Evolutionary conservation across 2,888 invertebrate genomes (phyloP).

Genomic region (Drosophila anomelani): DNA sequence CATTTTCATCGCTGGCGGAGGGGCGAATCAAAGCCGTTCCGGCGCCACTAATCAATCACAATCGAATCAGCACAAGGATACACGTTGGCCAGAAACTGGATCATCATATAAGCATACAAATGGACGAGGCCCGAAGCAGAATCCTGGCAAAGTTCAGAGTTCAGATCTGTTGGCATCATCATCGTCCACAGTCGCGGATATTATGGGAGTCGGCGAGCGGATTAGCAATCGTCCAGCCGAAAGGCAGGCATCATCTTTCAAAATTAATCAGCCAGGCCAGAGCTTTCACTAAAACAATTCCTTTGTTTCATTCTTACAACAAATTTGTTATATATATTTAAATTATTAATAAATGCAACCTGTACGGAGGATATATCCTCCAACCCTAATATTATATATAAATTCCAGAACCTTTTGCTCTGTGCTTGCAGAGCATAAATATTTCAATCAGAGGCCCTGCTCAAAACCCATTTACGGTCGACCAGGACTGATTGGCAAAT

Average conservation of each 20-base stretch:
- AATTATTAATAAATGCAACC: too few relatives aligned
- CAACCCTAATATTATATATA: too few relatives aligned
- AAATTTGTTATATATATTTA: too few relatives aligned
- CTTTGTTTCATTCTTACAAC: too few relatives aligned
- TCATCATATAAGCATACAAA: background rate
- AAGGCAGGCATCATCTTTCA: background rate
- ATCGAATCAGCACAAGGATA: background rate
- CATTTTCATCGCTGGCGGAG: background rate
- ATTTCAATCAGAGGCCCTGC: constrained; percentile 1
- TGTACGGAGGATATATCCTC: too few relatives aligned
- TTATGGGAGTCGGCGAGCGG: background rate
- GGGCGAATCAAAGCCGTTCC: background rate
- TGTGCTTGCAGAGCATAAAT: background rate
- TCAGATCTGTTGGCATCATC: too few relatives aligned
- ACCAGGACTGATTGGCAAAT: constrained; percentile 21
- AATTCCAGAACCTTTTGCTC: too few relatives aligned
- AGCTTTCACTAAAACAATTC: too few relatives aligned
- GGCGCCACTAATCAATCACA: background rate
- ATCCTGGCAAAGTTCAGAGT: background rate
- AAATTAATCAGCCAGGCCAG: background rate
- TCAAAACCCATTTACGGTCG: background rate
- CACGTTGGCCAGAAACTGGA: background rate
- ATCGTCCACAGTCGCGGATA: background rate
- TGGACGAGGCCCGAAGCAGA: background rate
- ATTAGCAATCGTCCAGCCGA: background rate